Base-by-base conservation (phyloP, 2,888 invertebrate species). In the Synanthedon formicaeformis region DNA sequence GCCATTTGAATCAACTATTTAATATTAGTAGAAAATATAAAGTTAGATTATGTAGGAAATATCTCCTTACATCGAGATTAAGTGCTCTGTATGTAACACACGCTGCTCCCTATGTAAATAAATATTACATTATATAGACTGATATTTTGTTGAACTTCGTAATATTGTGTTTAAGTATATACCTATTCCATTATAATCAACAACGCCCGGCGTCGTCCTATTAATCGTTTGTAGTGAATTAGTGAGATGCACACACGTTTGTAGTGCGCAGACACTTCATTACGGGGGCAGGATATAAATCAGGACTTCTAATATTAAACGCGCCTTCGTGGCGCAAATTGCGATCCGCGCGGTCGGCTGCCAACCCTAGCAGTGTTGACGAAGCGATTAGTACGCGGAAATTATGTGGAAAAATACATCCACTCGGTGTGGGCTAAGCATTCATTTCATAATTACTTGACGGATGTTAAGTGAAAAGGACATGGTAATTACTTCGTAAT, bases 271-370 rank as follows among this genome's bases (percentile, higher is more conserved):
- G 87, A 85, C 83, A 86, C 85, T 87, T 84, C 84, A 87, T 87
- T 87, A 88, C 75, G 77, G 76, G 78, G 79, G 77, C 71, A 76
- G 80, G 73, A 62, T 78, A 85, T 88, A 88, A 88, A 88, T 88
- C 86, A 87, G 82, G 80, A 79, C 83, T 86, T 88, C 88, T 88
- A 88, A 88, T 88, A 88, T 88, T 88, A 88, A 87, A 87, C 88
- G 80, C 82, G 87, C 85, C 85, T 86, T 84, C 74, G 75, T 74
- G 76, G 75, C 78, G 81, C 82, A 83, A 84, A 85, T 84, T 84
- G 83, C 76, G 71, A 70, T 64, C 67, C 71, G 63, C 71, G 75
- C 71, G 75, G 76, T 71, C 64, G 70, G 65, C 56, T 66, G 65
- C 67, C 62, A 58, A 63, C 66, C 57, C 62, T 60, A 60, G 62